A percentile compares a stretch with the other conserved stretches of the same genome.
phyloP scores from a whole-genome alignment of 2,888 invertebrate species.

The Osedax frankpressi region DNA sequence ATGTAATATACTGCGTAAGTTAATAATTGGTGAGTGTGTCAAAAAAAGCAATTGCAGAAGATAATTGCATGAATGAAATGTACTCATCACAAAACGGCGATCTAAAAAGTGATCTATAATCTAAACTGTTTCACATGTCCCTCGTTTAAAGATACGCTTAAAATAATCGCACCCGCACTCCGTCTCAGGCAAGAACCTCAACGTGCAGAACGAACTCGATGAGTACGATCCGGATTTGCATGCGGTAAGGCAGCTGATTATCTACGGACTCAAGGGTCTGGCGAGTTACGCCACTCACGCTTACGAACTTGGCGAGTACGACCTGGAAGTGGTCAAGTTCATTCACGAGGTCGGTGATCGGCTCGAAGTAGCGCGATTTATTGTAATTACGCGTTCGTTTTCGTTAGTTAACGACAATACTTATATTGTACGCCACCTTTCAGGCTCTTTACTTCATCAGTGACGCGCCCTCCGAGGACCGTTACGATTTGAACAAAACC shows the following conservation, averaged over 20 bases:
- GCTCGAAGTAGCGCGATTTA: too few relatives aligned
- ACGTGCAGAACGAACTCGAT: slow-evolving; percentile 26
- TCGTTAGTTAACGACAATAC: too few relatives aligned
- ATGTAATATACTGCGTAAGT: too few relatives aligned
- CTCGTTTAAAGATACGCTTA: too few relatives aligned
- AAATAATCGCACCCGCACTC: background rate
- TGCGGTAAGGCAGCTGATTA: slow-evolving; percentile 32
- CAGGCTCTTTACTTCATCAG: slow-evolving; percentile 30
- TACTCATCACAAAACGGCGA: too few relatives aligned
- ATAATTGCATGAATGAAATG: too few relatives aligned
- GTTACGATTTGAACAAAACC: slow-evolving; percentile 27
- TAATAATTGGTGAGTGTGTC: too few relatives aligned
- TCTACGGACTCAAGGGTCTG: slow-evolving; percentile 33
- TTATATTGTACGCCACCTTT: background rate
- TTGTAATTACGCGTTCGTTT: too few relatives aligned
- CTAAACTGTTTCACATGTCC: too few relatives aligned
- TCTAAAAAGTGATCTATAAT: too few relatives aligned
- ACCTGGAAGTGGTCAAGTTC: slow-evolving; percentile 18
- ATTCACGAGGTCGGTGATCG: slow-evolving; percentile 14
- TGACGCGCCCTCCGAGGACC: slow-evolving; percentile 23
- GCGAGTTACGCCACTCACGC: slow-evolving; percentile 31
- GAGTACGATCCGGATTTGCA: slow-evolving; percentile 29
- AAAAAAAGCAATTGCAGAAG: too few relatives aligned
- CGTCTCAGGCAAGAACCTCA: slow-evolving; percentile 26
- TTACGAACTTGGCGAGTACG: slow-evolving; percentile 26